Conservation (phyloP, 2,113 vertebrate species). For the Sylvilagus bachmani region DNA sequence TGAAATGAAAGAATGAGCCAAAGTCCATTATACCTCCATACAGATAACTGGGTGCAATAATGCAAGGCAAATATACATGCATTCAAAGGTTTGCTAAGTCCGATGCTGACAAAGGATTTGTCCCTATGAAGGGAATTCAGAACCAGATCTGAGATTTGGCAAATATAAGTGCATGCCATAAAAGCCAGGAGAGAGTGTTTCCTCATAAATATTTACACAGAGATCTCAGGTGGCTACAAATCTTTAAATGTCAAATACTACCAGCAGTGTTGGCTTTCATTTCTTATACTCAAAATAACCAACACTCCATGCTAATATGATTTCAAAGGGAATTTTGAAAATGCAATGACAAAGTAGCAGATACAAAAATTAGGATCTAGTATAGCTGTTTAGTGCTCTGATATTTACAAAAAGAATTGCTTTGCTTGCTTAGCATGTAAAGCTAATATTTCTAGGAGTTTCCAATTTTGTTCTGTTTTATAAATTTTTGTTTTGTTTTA, state of each 20-base stretch:
- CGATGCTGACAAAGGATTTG: slow-evolving; percentile 7
- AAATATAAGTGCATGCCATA: slow-evolving; percentile 45
- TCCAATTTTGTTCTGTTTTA: slow-evolving; percentile 2
- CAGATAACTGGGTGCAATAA: neutral
- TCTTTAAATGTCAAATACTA: slow-evolving; percentile 70
- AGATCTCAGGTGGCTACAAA: slow-evolving; percentile 49
- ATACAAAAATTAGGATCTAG: slow-evolving; percentile 11
- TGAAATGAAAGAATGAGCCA: slow-evolving; percentile 18
- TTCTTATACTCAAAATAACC: slow-evolving; percentile 57
- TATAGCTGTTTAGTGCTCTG: slow-evolving; percentile 12
- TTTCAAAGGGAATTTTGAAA: slow-evolving; percentile 69
- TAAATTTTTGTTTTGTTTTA: slow-evolving; percentile 9
- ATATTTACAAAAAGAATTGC: slow-evolving; percentile 57
- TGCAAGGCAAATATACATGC: neutral
- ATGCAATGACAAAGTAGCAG: slow-evolving; percentile 35
- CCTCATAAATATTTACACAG: slow-evolving; percentile 68
- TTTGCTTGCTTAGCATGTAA: slow-evolving; percentile 37
- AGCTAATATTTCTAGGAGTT: slow-evolving; percentile 15
- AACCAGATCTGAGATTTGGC: slow-evolving; percentile 35
- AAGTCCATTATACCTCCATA: neutral
- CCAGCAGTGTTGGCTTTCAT: neutral
- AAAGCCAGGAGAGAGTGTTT: slow-evolving; percentile 10
- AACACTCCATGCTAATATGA: slow-evolving; percentile 28
- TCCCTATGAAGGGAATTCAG: slow-evolving; percentile 39
- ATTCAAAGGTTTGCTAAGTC: slow-evolving; percentile 46